A percentile compares a stretch with the other conserved stretches of the same genome.
Evolutionary conservation across 64 coral and sea anemone genomes (phyloP).

Genomic region (Dendronephthya gigantea): DNA sequence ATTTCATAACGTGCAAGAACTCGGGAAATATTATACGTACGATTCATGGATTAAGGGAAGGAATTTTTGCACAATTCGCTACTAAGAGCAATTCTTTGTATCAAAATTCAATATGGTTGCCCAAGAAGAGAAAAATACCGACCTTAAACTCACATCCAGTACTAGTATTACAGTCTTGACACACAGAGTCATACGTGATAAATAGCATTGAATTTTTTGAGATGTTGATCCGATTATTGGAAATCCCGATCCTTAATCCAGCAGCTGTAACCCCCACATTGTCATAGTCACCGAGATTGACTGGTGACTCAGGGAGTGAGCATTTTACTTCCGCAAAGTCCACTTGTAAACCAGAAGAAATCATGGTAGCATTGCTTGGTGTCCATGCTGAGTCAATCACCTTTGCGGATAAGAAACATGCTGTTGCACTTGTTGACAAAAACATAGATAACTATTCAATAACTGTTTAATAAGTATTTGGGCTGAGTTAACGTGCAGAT

Average conservation of each 20-base stretch:
- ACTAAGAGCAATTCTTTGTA: too few species aligned
- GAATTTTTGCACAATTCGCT: too few species aligned
- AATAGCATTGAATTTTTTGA: not conserved
- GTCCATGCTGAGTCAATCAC: not conserved
- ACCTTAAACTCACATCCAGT: not conserved
- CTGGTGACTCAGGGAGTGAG: not conserved
- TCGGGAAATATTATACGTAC: too few species aligned
- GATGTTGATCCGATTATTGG: not conserved
- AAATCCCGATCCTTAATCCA: not conserved
- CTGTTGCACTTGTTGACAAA: too few species aligned
- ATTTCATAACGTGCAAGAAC: too few species aligned
- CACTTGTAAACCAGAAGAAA: not conserved
- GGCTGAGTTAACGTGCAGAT: too few species aligned
- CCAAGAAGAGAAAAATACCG: not conserved
- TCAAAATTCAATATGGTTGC: too few species aligned
- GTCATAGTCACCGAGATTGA: not conserved
- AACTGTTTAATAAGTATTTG: too few species aligned
- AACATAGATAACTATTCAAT: too few species aligned
- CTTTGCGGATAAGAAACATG: too few species aligned
- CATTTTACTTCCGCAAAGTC: not conserved
- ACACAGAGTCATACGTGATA: not conserved
- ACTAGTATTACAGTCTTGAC: slow-evolving; percentile 6
- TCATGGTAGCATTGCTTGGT: not conserved
- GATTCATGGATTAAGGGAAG: too few species aligned
- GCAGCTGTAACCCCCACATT: not conserved